Conservation (phyloP, 2,888 invertebrate species). For the Callinectes sapidus region DNA sequence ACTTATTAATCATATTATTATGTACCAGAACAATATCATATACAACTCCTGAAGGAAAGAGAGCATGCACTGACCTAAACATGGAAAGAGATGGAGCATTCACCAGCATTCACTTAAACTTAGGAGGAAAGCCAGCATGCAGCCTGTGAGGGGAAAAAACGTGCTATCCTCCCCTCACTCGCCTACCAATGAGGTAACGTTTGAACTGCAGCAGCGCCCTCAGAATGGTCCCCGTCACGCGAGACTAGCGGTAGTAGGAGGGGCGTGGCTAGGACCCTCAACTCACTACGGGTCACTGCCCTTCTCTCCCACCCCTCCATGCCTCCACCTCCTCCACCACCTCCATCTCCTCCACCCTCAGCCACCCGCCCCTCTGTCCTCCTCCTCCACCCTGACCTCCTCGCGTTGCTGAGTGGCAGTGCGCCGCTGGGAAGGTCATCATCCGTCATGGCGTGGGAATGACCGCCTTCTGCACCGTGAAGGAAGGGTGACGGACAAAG, state of each 20-base stretch:
- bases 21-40: too few relatives aligned
- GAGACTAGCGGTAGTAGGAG: background rate
- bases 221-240: background rate
- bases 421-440: conserved; percentile 2
- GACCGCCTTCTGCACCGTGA: background rate
- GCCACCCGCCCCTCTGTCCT: background rate
- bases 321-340: too few relatives aligned
- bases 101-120: too few relatives aligned
- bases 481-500: background rate
- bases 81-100: too few relatives aligned
- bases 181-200: background rate
- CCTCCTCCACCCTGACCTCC: background rate
- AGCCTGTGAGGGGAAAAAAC: background rate
- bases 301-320: background rate
- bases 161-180: background rate
- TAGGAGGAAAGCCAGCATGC: background rate
- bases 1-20: too few relatives aligned
- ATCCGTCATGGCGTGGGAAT: conserved; percentile 2
- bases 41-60: too few relatives aligned
- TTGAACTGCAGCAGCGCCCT: background rate
- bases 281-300: conserved; percentile 13
- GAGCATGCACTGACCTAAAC: too few relatives aligned
- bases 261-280: conserved; percentile 6
- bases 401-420: background rate
- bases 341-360: background rate